These are phyloP conservation scores for Myoxocephalus aenaeus DNA, from an alignment of 2,797 vertebrate species.

Conservation along the genomic window DNA sequence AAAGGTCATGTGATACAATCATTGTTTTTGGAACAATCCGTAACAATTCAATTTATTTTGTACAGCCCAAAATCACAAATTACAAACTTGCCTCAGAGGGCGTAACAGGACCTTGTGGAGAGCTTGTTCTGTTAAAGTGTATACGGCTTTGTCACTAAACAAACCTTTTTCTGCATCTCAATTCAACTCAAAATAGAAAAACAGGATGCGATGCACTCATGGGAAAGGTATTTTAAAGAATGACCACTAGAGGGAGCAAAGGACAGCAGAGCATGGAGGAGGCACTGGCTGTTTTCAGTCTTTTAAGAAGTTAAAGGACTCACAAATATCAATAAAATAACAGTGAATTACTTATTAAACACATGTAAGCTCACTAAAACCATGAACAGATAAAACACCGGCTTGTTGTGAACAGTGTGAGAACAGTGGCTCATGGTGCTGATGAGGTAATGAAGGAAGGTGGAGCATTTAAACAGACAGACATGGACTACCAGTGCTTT, in stretches of 20 bases:
- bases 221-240: conserved; percentile 20
- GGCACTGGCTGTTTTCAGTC: background rate
- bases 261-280: conserved; percentile 8
- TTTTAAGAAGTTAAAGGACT: background rate
- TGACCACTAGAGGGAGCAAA: conserved; percentile 43
- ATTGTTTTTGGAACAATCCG: too few relatives aligned
- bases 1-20: background rate
- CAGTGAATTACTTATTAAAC: conserved; percentile 11
- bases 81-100: too few relatives aligned
- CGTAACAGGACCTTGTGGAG: background rate
- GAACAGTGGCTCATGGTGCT: conserved; percentile 42
- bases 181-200: background rate
- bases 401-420: background rate
- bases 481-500: conserved; percentile 62
- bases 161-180: background rate
- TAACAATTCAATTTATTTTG: too few relatives aligned
- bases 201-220: conserved; percentile 2
- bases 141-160: background rate
- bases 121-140: background rate
- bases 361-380: conserved; percentile 13
- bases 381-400: background rate
- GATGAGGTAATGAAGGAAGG: conserved; percentile 30
- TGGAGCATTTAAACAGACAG: conserved; percentile 54
- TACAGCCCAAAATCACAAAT: too few relatives aligned
- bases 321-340: conserved; percentile 3